Evolutionary conservation across 2,888 invertebrate species (phyloP).

Genomic region (Zeuzera pyrina): DNA sequence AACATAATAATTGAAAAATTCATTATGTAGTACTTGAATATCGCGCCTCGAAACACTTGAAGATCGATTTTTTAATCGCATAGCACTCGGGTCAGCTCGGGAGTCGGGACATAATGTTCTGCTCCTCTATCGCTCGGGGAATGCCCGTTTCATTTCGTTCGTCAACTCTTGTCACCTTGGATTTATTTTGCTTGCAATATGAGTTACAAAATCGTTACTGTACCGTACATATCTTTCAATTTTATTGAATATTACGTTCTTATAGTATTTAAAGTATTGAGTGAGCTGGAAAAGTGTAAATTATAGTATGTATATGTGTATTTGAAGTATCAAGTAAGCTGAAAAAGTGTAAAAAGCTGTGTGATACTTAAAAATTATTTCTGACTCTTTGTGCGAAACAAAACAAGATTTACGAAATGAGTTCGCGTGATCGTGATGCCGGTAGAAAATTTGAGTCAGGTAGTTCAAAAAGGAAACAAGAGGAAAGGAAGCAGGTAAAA

Average conservation of each 20-base stretch:
- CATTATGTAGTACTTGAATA: slow-evolving; percentile 3
- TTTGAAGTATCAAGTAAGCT: slow-evolving; percentile 6
- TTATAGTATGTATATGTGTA: no score
- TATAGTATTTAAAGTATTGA: slow-evolving; percentile 6
- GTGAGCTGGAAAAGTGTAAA: slow-evolving; percentile 3
- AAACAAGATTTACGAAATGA: slow-evolving; percentile 12
- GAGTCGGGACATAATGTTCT: neutral
- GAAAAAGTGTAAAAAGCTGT: slow-evolving; percentile 6
- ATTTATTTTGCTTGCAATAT: slow-evolving; percentile 5
- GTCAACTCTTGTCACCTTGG: slow-evolving; percentile 4
- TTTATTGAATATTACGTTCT: slow-evolving; percentile 5
- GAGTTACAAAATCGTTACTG: slow-evolving; percentile 6
- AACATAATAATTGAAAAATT: slow-evolving; percentile 3
- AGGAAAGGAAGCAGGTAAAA: slow-evolving; percentile 10
- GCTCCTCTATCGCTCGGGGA: slow-evolving; percentile 2
- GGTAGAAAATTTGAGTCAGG: slow-evolving; percentile 11
- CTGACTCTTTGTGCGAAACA: slow-evolving; percentile 5
- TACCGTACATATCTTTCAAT: slow-evolving; percentile 6
- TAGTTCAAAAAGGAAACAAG: slow-evolving; percentile 9
- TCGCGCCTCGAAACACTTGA: slow-evolving; percentile 3
- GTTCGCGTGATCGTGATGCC: slow-evolving; percentile 11
- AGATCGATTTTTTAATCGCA: slow-evolving; percentile 4
- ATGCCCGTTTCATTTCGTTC: slow-evolving; percentile 5
- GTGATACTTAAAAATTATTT: slow-evolving; percentile 5
- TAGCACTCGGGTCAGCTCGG: slow-evolving; percentile 1